Percentiles rank a stretch among this genome's conserved stretches.
phyloP scores from a whole-genome alignment of 1,140 invertebrate species.

The Drosophila tsacasi region DNA sequence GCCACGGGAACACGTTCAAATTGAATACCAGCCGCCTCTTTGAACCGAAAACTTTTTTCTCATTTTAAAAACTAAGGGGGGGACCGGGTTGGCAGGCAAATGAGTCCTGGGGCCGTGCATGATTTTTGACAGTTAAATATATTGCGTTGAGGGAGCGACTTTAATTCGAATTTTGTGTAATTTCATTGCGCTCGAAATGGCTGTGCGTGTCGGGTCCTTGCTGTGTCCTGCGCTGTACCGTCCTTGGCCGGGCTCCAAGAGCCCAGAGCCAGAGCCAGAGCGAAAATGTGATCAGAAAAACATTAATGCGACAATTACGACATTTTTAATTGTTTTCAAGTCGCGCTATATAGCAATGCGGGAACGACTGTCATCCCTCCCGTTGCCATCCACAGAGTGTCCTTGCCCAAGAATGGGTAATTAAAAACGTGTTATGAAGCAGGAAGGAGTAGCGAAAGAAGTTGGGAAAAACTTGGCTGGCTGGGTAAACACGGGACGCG shows the following conservation, averaged over 20 bases:
- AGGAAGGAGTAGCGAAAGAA: slow-evolving; percentile 21
- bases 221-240: slow-evolving; percentile 12
- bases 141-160: slow-evolving; percentile 9
- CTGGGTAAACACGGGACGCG: slow-evolving; percentile 48
- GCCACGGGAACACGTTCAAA: slow-evolving; percentile 66
- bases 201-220: slow-evolving; percentile 59
- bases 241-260: slow-evolving; percentile 56
- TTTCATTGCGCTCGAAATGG: slow-evolving; percentile 48
- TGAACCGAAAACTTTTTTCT: slow-evolving; percentile 43
- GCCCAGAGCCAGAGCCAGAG: slow-evolving; percentile 9
- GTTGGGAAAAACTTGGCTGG: slow-evolving; percentile 31
- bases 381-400: slow-evolving; percentile 25
- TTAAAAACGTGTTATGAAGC: slow-evolving; percentile 75
- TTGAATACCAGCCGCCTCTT: slow-evolving; percentile 34
- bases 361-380: slow-evolving; percentile 38
- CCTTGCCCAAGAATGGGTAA: slow-evolving; percentile 66
- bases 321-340: slow-evolving; percentile 79
- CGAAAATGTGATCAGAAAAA: slow-evolving; percentile 78
- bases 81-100: slow-evolving; percentile 8
- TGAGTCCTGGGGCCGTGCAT: slow-evolving; percentile 28
- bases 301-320: slow-evolving; percentile 80
- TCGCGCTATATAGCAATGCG: slow-evolving; percentile 54
- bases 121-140: slow-evolving; percentile 67
- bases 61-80: slow-evolving; percentile 52
- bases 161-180: slow-evolving; percentile 70